These are phyloP conservation scores for Eledona agricola DNA, from an alignment of 2,888 invertebrate species.

Conservation along the genomic window DNA sequence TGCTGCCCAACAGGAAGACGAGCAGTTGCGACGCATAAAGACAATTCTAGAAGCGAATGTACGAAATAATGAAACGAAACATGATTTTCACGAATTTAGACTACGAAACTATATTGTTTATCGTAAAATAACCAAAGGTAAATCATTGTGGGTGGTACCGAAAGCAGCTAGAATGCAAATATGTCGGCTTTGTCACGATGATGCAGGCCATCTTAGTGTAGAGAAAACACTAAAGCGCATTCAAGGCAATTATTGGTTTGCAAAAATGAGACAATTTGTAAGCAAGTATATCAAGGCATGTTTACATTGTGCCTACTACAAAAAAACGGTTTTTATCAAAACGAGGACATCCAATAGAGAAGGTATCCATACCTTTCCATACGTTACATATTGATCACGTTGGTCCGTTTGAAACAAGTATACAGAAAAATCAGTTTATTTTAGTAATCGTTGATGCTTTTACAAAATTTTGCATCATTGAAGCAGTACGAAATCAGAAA, in stretches of 20 bases:
- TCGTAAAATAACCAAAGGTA: no score
- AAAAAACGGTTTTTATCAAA: no score
- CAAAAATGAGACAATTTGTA: constrained; percentile 44
- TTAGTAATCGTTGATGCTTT: constrained; percentile 47
- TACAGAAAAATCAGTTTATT: constrained; percentile 42
- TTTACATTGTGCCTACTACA: constrained; percentile 48
- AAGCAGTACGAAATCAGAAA: no score
- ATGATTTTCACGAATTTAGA: constrained; percentile 39
- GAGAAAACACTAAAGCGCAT: no score
- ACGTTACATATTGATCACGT: no score
- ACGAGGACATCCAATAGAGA: constrained; percentile 49
- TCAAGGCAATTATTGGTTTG: constrained; percentile 45
- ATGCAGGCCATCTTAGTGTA: constrained; percentile 40
- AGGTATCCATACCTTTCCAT: no score
- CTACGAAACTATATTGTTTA: constrained; percentile 36
- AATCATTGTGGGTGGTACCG: constrained; percentile 37
- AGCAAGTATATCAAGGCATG: constrained; percentile 49
- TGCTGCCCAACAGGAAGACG: no score
- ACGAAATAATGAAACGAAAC: constrained; percentile 43
- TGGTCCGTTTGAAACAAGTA: constrained; percentile 46
- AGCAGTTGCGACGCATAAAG: constrained; percentile 46
- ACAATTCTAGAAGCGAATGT: constrained; percentile 51
- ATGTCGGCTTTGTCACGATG: constrained; percentile 43
- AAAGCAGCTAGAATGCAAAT: constrained; percentile 35
- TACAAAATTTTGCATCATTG: constrained; percentile 47